Conservation (phyloP, 2,888 invertebrate species). For the Epinotia bilunana region DNA sequence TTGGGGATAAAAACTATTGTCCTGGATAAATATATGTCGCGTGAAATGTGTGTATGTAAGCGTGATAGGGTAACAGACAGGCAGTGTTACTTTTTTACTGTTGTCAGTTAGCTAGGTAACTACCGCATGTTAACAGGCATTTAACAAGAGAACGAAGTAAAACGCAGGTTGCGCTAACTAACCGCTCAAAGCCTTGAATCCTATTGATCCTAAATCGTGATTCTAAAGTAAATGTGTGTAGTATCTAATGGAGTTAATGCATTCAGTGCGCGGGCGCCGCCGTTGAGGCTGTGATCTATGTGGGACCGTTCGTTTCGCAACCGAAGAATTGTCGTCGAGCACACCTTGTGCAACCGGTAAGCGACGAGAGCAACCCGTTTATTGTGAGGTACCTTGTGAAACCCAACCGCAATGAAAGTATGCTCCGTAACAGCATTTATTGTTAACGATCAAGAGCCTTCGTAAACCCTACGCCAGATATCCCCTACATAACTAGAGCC, state of each 20-base stretch:
- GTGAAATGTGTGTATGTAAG: no score
- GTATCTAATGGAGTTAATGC: constrained; percentile 49
- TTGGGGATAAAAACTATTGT: no score
- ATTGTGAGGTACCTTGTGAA: constrained; percentile 58
- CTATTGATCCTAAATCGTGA: constrained; percentile 17
- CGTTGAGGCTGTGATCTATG: constrained; percentile 65
- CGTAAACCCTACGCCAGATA: constrained; percentile 9
- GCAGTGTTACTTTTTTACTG: no score
- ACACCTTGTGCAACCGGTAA: constrained; percentile 65
- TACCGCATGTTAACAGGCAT: neutral
- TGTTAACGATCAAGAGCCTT: constrained; percentile 27
- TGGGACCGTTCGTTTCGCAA: constrained; percentile 66
- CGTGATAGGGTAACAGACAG: no score
- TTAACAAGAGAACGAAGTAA: neutral
- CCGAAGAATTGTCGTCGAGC: constrained; percentile 58
- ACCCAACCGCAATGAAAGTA: constrained; percentile 53
- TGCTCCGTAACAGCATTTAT: constrained; percentile 48
- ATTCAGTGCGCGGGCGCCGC: constrained; percentile 55
- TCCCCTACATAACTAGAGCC: neutral
- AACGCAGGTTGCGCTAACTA: neutral
- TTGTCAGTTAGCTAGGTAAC: no score
- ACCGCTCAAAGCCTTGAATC: constrained; percentile 15
- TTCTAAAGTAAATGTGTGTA: constrained; percentile 36
- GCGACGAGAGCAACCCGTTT: constrained; percentile 53
- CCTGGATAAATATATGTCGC: no score